Percentiles rank a stretch among this genome's conserved stretches.
These are phyloP conservation scores for Slavum lentiscoides DNA, from an alignment of 2,888 invertebrate species.

Conservation along the genomic window DNA sequence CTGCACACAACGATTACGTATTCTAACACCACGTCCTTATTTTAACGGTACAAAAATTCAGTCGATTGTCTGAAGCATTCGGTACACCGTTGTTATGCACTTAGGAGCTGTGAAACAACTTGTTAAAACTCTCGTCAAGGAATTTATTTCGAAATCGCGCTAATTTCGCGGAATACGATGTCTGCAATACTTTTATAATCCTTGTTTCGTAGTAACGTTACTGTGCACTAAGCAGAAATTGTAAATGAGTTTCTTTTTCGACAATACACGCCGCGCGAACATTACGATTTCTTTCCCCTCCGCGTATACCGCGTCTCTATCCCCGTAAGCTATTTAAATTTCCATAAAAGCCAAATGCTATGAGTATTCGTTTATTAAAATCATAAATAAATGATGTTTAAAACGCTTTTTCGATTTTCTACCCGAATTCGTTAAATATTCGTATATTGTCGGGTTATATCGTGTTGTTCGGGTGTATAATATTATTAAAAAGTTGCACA, in stretches of 20 bases:
- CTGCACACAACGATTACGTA: no score
- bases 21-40: no score
- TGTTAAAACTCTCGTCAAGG: no score
- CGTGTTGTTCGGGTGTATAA: neutral
- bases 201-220: neutral
- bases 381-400: slow-evolving; percentile 9
- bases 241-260: neutral
- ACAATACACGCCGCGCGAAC: neutral
- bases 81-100: no score
- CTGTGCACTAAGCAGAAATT: neutral
- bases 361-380: neutral
- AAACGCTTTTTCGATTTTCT: slow-evolving; percentile 2
- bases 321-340: slow-evolving; percentile 1
- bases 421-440: neutral
- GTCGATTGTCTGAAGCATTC: no score
- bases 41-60: no score
- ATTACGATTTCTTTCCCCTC: neutral
- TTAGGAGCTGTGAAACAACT: no score
- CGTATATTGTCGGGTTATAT: neutral
- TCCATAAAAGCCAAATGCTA: slow-evolving; percentile 3
- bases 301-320: neutral
- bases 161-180: no score
- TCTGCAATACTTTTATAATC: no score
- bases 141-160: no score
- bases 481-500: neutral